Percentiles rank a stretch among this genome's conserved stretches.
Conservation (phyloP, 2,888 invertebrate genomes). For the Stenodema calcarata region DNA sequence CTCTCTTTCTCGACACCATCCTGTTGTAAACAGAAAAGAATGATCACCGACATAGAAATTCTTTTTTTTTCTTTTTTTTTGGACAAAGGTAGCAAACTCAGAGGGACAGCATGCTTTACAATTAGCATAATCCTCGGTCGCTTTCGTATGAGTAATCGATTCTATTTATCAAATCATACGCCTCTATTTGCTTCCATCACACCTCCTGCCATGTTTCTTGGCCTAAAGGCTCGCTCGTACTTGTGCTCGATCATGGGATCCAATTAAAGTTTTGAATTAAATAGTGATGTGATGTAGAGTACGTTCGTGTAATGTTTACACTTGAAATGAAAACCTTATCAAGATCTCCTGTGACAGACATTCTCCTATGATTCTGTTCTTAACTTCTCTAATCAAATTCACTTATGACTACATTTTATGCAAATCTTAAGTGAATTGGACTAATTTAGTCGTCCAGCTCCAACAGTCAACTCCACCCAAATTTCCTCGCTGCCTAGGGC, state of each 20-base stretch:
- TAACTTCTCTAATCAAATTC: too few relatives aligned
- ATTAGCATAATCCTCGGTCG: conserved; percentile 14
- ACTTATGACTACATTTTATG: too few relatives aligned
- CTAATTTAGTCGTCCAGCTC: too few relatives aligned
- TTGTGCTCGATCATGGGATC: background rate
- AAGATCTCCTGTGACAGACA: too few relatives aligned
- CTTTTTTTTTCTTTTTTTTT: background rate
- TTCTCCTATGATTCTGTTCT: too few relatives aligned
- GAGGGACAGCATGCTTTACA: background rate
- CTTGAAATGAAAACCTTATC: too few relatives aligned
- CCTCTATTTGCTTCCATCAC: conserved; percentile 1
- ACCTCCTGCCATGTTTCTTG: background rate
- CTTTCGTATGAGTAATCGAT: conserved; percentile 4
- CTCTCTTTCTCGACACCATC: background rate
- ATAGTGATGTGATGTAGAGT: background rate
- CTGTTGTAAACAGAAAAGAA: background rate
- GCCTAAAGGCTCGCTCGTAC: conserved; percentile 9
- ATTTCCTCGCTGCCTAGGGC: too few relatives aligned
- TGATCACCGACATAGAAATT: background rate
- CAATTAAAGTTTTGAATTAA: conserved; percentile 1
- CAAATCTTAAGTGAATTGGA: too few relatives aligned
- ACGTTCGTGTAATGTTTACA: too few relatives aligned
- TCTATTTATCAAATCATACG: conserved; percentile 3
- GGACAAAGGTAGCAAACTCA: conserved; percentile 7
- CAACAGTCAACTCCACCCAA: too few relatives aligned